phyloP scores from a whole-genome alignment of 2,797 vertebrate genomes.

The Coreius guichenoti region DNA sequence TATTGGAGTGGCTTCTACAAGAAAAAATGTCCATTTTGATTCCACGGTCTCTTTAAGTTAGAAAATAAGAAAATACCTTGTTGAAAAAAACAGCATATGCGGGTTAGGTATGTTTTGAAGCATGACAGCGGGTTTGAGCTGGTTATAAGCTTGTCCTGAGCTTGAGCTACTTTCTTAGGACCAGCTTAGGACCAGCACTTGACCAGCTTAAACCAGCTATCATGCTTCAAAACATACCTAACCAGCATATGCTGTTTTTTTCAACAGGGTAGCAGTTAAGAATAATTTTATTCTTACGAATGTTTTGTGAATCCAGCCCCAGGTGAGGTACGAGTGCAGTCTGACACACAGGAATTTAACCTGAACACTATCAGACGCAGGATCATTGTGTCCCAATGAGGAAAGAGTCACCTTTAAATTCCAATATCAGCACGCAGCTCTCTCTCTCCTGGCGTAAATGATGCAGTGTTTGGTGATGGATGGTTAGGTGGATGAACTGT shows the following conservation, averaged over 20 bases:
- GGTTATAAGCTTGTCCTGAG: no score
- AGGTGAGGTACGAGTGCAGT: neutral
- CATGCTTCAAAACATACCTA: no score
- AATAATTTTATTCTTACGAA: neutral
- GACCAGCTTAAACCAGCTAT: no score
- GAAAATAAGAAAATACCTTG: no score
- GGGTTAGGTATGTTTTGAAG: no score
- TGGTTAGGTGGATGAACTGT: constrained; percentile 53
- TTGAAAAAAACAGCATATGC: no score
- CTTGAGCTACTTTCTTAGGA: no score
- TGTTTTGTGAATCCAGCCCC: neutral
- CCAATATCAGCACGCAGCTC: neutral
- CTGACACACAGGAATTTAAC: constrained; percentile 11
- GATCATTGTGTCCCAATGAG: constrained; percentile 29
- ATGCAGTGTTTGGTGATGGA: constrained; percentile 55
- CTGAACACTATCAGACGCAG: constrained; percentile 17
- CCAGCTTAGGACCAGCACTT: no score
- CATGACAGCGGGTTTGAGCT: no score
- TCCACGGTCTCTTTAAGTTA: neutral
- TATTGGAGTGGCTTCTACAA: neutral
- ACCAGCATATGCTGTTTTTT: no score
- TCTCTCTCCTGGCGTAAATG: constrained; percentile 49
- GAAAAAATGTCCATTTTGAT: neutral
- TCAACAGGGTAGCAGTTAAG: no score
- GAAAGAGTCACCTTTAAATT: constrained; percentile 33